Evolutionary conservation across 2,888 invertebrate species (phyloP), one percentile per base, ranked within the genome.

Genomic region (Calameuta idolon): DNA sequence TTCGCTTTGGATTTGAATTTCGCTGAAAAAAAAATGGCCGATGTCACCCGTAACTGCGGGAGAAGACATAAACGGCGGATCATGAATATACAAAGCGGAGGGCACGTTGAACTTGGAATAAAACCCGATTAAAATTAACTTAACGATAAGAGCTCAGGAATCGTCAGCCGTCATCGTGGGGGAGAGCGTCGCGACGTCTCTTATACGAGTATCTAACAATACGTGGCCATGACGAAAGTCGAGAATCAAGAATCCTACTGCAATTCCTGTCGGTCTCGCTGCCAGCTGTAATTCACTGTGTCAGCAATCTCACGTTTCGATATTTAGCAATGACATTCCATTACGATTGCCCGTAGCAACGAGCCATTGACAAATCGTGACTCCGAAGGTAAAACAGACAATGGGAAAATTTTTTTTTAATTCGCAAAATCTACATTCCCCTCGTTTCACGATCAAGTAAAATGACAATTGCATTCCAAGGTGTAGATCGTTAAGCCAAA

Each of bases 41-140:
- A 80, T 79, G 81, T 76, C 76, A 74, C 55, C 75, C 37, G 74
- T 76, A 82, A 82, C 80, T 77, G 79, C 80, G 81, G 75, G 77
- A 77, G 79, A 77, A 78, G 82, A 80, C 81, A 77, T 77, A 79
- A 77, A 74, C 34, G 75, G 12, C 12, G 78, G 69, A 71, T 80
- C 78, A 80, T 83, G 83, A 82, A 80, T 83, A 81, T 83, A 83
- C 83, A 83, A 81, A 80, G 76, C 23, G 3, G 76, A 69, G 68
- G 73, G 76, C 79, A 71, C 81, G 80, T 83, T 81, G 79, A 78
- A 80, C 80, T 82, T 82, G 78, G 78, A 71, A 80, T 81, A 79
- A 80, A 83, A 83, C 78, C 79, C 76, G 77, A 83, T 83, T 83
- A 81, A 83, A 81, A 81, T 83, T 80, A 81, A 80, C 81, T 81